A percentile compares a stretch with the other conserved stretches of the same genome.
Evolutionary conservation across 1,140 invertebrate species (phyloP).

Genomic region (Aphidius ervi): DNA sequence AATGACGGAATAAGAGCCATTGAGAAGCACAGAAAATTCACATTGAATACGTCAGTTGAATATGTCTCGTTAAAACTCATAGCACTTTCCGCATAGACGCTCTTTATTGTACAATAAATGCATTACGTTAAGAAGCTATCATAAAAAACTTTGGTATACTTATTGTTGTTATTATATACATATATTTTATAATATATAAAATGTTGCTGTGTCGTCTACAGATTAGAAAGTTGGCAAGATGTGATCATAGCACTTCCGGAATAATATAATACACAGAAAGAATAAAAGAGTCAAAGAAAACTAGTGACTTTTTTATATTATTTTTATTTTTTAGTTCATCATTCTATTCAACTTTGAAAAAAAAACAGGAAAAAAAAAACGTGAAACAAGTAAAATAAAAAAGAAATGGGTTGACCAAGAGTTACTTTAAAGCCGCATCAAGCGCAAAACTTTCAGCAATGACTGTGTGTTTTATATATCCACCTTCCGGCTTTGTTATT

Average conservation of each 20-base stretch:
- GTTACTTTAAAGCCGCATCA: constrained; percentile 42
- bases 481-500: constrained; percentile 23
- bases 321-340: constrained; percentile 3
- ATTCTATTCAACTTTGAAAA: too few relatives aligned
- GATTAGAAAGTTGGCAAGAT: not conserved
- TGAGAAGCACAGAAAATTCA: not conserved
- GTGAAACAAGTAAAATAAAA: constrained; percentile 22
- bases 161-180: constrained; percentile 18
- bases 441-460: constrained; percentile 39
- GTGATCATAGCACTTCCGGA: too few relatives aligned
- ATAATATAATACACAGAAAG: too few relatives aligned
- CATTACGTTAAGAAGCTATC: constrained; percentile 36
- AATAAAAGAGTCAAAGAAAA: too few relatives aligned
- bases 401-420: constrained; percentile 33
- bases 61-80: constrained; percentile 18
- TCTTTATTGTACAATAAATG: constrained; percentile 36
- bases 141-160: constrained; percentile 41
- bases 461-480: constrained; percentile 24
- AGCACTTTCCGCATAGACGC: constrained; percentile 13
- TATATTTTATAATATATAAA: not conserved
- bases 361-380: not conserved
- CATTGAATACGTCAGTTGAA: constrained; percentile 3
- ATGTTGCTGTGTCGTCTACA: not conserved
- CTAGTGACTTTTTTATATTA: not conserved
- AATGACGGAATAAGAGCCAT: not conserved